Evolutionary conservation across 1,140 invertebrate genomes (phyloP).

Genomic region (Centruroides vittatus): DNA sequence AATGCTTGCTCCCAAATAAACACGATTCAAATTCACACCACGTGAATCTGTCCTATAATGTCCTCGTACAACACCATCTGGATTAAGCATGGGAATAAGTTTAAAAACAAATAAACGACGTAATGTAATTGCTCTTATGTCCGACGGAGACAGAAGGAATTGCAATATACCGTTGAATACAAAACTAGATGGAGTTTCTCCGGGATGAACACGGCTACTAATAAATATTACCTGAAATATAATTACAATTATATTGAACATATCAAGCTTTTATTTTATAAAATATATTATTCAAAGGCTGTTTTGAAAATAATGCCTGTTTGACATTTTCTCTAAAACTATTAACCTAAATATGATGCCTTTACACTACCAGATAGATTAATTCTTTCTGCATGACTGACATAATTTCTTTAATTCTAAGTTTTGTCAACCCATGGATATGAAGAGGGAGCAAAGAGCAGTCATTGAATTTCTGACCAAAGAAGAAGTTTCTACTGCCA

Average conservation of each 20-base stretch:
- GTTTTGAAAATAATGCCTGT: no score
- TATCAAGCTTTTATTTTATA: neutral
- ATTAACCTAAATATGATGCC: no score
- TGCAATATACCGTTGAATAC: slow-evolving; percentile 83
- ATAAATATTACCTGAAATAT: slow-evolving; percentile 50
- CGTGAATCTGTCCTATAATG: slow-evolving; percentile 78
- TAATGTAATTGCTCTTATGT: slow-evolving; percentile 49
- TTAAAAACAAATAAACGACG: slow-evolving; percentile 81
- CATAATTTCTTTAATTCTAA: no score
- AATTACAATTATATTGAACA: no score
- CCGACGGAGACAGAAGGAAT: slow-evolving; percentile 53
- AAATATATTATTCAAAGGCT: neutral
- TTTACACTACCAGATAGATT: no score
- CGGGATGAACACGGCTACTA: slow-evolving; percentile 78
- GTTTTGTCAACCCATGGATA: no score
- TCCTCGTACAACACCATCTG: slow-evolving; percentile 75
- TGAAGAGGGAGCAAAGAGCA: no score
- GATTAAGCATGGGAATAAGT: slow-evolving; percentile 81
- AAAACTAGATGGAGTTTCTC: slow-evolving; percentile 85
- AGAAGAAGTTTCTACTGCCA: no score
- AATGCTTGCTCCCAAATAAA: slow-evolving; percentile 60
- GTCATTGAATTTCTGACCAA: no score
- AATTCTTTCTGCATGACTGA: no score
- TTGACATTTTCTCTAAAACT: no score
- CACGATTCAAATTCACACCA: slow-evolving; percentile 77